Base-by-base conservation (phyloP, 2,888 invertebrate species). In the Meghimatium bilineatum region DNA sequence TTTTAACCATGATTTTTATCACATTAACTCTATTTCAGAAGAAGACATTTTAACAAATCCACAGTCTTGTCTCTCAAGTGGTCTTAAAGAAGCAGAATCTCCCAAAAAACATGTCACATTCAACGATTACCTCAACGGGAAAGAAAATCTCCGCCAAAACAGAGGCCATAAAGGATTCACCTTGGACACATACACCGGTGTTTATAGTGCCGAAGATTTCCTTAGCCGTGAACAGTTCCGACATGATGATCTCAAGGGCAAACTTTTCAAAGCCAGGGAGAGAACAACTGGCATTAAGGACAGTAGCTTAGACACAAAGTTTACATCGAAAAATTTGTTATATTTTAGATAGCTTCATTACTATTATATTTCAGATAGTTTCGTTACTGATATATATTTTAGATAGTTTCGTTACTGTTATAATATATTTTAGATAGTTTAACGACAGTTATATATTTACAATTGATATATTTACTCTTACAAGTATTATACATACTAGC, bases 41-140 rank as follows among this genome's bases (percentile, higher is more conserved):
- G 84, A 87, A 14, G 86, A 66, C 63, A 32, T 63, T 66, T 36
- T 77, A 12, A 81, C 79, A 29, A 67, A 76, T 23, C 84, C 88
- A n/a, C 87, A 88, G 3, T 89, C 91, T 10, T 91, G 91, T 85
- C 80, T 91, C 26, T 88, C 89, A 12, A 89, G 89, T 84, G 89
- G 87, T 29, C 88, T 86, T n/a, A 88, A 87, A 71, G 90, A 89
- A 32, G 85, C 87, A 34, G 91, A 91, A 34, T 89, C 91, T 56
- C 91, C 91, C 26, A 91, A 91, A 86, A 92, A 91, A 84, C 89
- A 90, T 81, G 92, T 92, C 20, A 89, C 91, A 14, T 92, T 92
- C 86, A 90, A 91, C 69, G 88, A 90, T 87, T 89, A 90, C 71
- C 74, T 83, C 14, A 72, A 79, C 66, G 90, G 91, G 72, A 90